Percentiles rank a stretch among this genome's conserved stretches.
Evolutionary conservation across 1,140 invertebrate genomes (phyloP).

Genomic region (Alviniconcha marisindica): DNA sequence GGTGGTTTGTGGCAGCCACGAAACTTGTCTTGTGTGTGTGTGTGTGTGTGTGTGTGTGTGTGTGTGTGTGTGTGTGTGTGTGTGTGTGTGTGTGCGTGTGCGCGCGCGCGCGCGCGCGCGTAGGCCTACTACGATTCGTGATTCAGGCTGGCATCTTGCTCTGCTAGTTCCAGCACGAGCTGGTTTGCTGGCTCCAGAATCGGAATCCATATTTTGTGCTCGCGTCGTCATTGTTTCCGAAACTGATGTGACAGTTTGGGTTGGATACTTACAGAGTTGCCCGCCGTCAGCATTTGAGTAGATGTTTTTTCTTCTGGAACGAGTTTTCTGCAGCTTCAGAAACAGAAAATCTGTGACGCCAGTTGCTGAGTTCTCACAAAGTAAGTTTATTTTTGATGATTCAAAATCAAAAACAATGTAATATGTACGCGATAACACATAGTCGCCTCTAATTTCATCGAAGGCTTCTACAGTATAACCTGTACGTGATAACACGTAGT

Average conservation of each 20-base stretch:
- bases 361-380: too few species aligned
- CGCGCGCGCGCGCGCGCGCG: not conserved
- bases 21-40: not conserved
- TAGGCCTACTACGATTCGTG: not conserved
- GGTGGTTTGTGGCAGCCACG: not conserved
- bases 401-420: too few species aligned
- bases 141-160: not conserved
- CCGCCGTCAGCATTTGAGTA: too few species aligned
- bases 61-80: conserved; percentile 4
- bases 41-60: conserved; percentile 9
- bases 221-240: not conserved
- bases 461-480: too few species aligned
- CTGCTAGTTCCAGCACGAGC: not conserved
- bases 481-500: too few species aligned
- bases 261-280: too few species aligned
- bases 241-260: not conserved
- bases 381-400: too few species aligned
- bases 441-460: too few species aligned
- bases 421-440: too few species aligned
- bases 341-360: too few species aligned
- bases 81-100: conserved; percentile 1
- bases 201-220: not conserved
- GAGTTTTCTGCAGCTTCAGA: too few species aligned
- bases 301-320: too few species aligned
- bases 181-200: not conserved